Conservation (phyloP, 92 coral and sea anemone species). For the Metridium senile region DNA sequence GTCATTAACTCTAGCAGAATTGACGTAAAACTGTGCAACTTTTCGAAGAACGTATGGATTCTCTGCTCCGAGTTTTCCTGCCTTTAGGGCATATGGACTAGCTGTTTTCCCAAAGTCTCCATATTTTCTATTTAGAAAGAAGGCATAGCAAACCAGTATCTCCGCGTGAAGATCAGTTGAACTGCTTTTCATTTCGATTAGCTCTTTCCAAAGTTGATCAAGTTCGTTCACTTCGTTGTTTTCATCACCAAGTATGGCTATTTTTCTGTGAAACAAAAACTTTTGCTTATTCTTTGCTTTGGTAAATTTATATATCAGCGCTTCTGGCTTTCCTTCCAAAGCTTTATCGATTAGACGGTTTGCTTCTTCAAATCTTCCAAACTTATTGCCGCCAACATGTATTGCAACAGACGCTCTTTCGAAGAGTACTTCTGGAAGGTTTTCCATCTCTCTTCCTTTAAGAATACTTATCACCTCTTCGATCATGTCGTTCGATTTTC, state of each 20-base stretch:
- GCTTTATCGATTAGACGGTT: neutral
- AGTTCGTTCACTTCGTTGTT: neutral
- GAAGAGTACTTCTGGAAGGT: conserved; percentile 17
- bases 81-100: conserved; percentile 9
- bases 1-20: conserved; percentile 11
- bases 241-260: neutral
- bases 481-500: neutral
- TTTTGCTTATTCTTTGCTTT: conserved; percentile 5
- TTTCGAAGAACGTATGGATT: conserved; percentile 14
- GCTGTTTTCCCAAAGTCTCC: conserved; percentile 2
- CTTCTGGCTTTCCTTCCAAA: neutral
- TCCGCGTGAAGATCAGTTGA: neutral
- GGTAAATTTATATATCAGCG: conserved; percentile 1
- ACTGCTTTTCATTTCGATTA: neutral
- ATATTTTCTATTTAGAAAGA: neutral
- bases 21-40: conserved; percentile 15
- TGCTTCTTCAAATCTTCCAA: conserved; percentile 17
- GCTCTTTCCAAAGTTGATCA: conserved; percentile 12
- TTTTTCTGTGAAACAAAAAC: neutral
- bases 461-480: neutral
- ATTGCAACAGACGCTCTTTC: conserved; percentile 16
- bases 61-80: neutral
- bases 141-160: neutral
- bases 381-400: neutral
- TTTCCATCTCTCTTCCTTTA: conserved; percentile 6